Evolutionary conservation across 2,888 invertebrate species (phyloP), one percentile per base, ranked within the genome.

Genomic region (Drosophila peninsularis): DNA sequence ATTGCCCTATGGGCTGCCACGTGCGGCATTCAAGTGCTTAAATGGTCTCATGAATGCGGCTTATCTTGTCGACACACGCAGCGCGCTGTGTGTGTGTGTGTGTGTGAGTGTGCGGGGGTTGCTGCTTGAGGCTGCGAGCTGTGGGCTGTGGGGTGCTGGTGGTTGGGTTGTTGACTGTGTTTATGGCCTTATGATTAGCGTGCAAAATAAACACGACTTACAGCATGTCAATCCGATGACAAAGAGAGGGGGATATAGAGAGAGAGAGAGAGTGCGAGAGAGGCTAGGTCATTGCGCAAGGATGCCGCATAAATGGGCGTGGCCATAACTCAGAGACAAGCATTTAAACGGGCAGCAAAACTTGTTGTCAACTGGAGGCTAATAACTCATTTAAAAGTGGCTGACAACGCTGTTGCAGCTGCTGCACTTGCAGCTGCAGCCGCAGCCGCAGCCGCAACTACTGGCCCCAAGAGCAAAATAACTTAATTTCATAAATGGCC

Each of bases 401-500:
- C 81, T 83, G 75, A 77, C 84, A 77, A 62, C 67, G 71, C 55
- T 42, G 66, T 14, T 30, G 41, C 41, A 44, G 58, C 39, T 44
- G 58, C 64, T 50, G 67, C 65, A 30, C 27, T 30, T 53, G 76
- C 71, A 71, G 61, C 71, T 72, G 80, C 71, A 71, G 73, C 72
- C 52, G 39, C 24, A 71, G 61, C 72, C 71, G 80, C 71, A 71
- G 73, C 72, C 54, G 5, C 50, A 9, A 30, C 47, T 30, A 50
- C 63, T 80, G 71, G 81, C 89, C 90, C 88, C 90, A 80, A 82
- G 90, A 87, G 91, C 87, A 87, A 90, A 90, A 90, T 90, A 90
- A 91, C 91, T 90, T 90, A 86, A 90, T 90, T 90, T 91, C 84
- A 90, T 86, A 90, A 91, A 90, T 91, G 90, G 90, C 90, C 78